phyloP scores from a whole-genome alignment of 2,113 vertebrate genomes.

The Sebastes schlegelii region DNA sequence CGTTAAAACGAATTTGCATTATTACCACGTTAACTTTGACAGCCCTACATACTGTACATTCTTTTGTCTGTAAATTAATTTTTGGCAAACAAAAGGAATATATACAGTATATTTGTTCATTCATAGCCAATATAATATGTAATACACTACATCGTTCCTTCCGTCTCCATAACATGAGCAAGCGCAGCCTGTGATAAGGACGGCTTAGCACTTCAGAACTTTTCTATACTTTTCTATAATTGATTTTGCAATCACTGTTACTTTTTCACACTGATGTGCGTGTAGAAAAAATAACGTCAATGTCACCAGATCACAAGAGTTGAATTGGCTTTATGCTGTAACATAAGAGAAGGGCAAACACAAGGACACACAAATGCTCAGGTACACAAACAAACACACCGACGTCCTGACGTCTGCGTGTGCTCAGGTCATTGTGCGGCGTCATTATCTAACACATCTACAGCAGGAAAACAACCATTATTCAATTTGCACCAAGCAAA shows the following conservation, averaged over 20 bases:
- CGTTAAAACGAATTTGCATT: no score
- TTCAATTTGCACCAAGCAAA: constrained; percentile 79
- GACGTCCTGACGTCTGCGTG: neutral
- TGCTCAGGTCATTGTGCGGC: constrained; percentile 52
- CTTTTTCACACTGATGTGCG: no score
- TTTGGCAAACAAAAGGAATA: neutral
- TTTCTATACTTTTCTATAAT: neutral
- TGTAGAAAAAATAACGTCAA: neutral
- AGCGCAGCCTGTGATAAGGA: neutral
- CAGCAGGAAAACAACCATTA: constrained; percentile 74
- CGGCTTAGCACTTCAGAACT: neutral
- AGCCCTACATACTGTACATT: neutral
- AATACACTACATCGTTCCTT: neutral
- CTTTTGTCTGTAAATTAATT: neutral
- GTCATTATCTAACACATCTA: constrained; percentile 72
- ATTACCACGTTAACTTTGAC: no score
- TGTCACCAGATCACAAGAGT: neutral
- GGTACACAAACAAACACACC: constrained; percentile 20
- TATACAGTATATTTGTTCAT: neutral
- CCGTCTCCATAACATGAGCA: neutral
- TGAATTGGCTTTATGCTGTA: neutral
- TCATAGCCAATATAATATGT: no score
- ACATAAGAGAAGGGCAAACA: fast-evolving
- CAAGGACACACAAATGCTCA: constrained; percentile 6
- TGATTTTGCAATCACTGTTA: neutral